phyloP scores from a whole-genome alignment of 2,888 invertebrate species.

The Plagodis dolabraria region DNA sequence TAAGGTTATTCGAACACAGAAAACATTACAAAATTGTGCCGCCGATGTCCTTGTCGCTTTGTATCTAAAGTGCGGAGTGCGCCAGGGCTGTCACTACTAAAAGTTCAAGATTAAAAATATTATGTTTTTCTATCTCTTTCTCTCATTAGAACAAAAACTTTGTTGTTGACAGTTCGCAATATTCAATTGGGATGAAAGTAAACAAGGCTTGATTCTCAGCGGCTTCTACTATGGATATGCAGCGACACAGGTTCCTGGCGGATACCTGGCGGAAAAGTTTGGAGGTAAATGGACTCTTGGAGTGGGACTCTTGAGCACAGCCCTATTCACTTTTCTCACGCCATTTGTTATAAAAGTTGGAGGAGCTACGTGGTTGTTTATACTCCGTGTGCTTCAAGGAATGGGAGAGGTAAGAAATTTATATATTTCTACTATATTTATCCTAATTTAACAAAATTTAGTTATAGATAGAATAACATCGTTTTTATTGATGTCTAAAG shows the following conservation, averaged over 20 bases:
- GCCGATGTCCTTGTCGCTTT: too few relatives aligned
- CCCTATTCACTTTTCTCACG: constrained; percentile 91
- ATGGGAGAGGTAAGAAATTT: constrained; percentile 87
- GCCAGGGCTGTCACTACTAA: too few relatives aligned
- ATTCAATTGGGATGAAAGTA: constrained; percentile 88
- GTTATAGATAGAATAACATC: too few relatives aligned
- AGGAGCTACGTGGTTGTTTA: constrained; percentile 82
- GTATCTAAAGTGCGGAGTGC: too few relatives aligned
- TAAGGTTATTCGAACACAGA: too few relatives aligned
- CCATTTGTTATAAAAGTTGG: constrained; percentile 87
- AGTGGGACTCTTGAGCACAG: constrained; percentile 91
- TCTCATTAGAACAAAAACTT: too few relatives aligned
- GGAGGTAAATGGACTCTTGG: constrained; percentile 95
- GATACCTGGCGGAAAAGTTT: constrained; percentile 91
- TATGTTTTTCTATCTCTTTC: too few relatives aligned
- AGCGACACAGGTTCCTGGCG: constrained; percentile 93
- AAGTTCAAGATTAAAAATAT: too few relatives aligned
- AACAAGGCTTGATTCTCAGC: constrained; percentile 91
- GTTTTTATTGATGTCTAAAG: too few relatives aligned
- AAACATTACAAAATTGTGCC: too few relatives aligned
- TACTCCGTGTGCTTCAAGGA: constrained; percentile 89
- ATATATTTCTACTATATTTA: too few relatives aligned
- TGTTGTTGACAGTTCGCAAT: constrained; percentile 56
- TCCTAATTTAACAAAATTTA: too few relatives aligned
- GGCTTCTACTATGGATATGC: constrained; percentile 95